phyloP scores from a whole-genome alignment of 2,113 vertebrate species.

The Cygnus atratus region DNA sequence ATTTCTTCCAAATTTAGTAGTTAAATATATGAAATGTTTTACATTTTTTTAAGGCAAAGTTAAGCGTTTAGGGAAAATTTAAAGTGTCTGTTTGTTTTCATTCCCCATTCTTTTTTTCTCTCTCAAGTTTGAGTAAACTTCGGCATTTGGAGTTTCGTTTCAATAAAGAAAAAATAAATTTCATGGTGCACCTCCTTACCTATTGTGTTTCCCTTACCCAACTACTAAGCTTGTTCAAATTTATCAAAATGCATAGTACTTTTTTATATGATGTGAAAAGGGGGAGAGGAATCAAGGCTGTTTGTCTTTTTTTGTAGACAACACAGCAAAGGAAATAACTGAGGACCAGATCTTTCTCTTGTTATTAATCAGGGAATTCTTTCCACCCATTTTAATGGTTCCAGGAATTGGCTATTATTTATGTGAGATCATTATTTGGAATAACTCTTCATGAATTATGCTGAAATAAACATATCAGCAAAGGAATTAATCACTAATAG shows the following conservation, averaged over 20 bases:
- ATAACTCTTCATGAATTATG: neutral
- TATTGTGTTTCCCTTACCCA: neutral
- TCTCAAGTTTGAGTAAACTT: neutral
- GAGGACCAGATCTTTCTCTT: neutral
- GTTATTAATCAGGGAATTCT: neutral
- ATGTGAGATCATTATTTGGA: neutral
- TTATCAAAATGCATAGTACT: neutral
- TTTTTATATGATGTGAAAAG: conserved; percentile 5
- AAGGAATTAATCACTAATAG: neutral
- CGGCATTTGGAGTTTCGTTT: neutral
- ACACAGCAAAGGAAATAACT: neutral
- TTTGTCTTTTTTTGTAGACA: neutral
- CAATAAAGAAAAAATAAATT: neutral
- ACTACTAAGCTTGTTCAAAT: neutral
- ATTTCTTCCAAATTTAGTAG: neutral
- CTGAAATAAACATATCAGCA: neutral
- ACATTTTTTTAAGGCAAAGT: neutral
- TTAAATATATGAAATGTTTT: neutral
- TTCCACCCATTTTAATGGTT: neutral
- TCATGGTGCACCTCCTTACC: neutral
- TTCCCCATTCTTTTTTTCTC: neutral
- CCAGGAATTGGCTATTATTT: neutral
- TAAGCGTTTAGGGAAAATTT: neutral
- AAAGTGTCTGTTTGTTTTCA: neutral
- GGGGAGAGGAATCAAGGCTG: conserved; percentile 9